Base-by-base conservation (phyloP, 2,797 vertebrate genomes). In the Ficedula albicollis region DNA sequence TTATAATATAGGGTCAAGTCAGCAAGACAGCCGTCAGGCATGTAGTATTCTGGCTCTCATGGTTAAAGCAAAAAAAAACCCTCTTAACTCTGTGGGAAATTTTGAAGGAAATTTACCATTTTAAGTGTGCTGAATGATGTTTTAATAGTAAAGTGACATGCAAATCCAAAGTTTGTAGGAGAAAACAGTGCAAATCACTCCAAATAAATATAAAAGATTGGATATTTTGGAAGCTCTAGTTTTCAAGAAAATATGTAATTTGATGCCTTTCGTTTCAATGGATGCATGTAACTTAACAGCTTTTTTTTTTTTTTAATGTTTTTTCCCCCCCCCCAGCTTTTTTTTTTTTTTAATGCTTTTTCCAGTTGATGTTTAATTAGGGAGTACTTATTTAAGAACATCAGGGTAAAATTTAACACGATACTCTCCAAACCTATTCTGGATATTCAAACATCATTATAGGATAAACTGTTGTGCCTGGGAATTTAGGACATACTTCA, bases 241-340 rank as follows among this genome's bases (percentile, higher is more conserved):
- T 89, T 80, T 87, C 19, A 76, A 46, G 44, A 55, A 68, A 59
- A 76, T 36, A 2, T 5, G 17, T 51, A 30, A 19, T 15, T 79
- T 0, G 0, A 3, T 56, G 15, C 41, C 27, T 68, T 86, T 78
- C 56, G 19, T 48, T 58, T 89, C 4, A 9, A 2, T 48, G 11
- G 68, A 32, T 21, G n/a, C 39, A 27, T 51, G 8, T 77, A 63
- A 62, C 22, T 83, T 89, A 54, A 11, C 10, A 69, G 18, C 23
- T 48, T 23, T 48, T 20, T 44, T 44, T 44, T 46, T 46, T 46
- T 44, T 52, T 29, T 2, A 39, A 36, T 22, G 2, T 5, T 46
- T 77, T 70, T 87, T 58, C 34, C 26, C n/a, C n/a, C n/a, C n/a
- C n/a, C n/a, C n/a, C n/a, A n/a, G n/a, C n/a, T n/a, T n/a, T n/a